Evolutionary conservation across 2,888 invertebrate species (phyloP), one percentile per base, ranked within the genome.

Genomic region (Salticus scenicus): DNA sequence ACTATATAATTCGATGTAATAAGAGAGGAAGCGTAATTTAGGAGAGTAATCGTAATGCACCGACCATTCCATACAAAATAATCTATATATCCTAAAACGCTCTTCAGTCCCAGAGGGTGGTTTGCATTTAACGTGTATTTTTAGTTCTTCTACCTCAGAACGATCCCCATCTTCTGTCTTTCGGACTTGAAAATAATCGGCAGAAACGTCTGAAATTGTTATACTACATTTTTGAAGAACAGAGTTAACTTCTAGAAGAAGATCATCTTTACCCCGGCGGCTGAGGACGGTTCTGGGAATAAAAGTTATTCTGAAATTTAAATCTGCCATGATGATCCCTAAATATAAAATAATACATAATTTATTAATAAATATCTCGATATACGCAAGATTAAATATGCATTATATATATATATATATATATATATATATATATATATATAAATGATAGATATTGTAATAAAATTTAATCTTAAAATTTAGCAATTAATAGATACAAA

Each of bases 121-220:
- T 28, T 12, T 20, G n/a, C 66, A 12, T 7, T 12, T 28, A 20
- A 72, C 71, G 31, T 72, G 47, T 12, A 71, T 37, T 33, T 83
- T 28, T 7, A 83, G 12, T 76, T 76, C 76, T 67, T 83, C 83
- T 10, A 83, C 67, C 71, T 83, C 83, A 10, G 83, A 76, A 57
- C 51, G 72, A 76, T 83, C 72, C 8, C 30, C 76, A 4, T 79
- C 72, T 41, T 83, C 72, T 2, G 69, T 41, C 24, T 77, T 76
- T 30, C 77, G 76, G 17, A 76, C 57, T 14, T 83, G 76, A 12
- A 47, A 31, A 30, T 72, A 33, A 51, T 20, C 63, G 20, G 77
- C 8, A n/a, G 14, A 12, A 20, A 37, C 37, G 12, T 66, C 72
- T 64, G 1, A n/a, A n/a, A n/a, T n/a, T n/a, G n/a, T 33, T 5